Evolutionary conservation across 1,140 invertebrate species (phyloP).

Genomic region (Temnothorax nylanderi): DNA sequence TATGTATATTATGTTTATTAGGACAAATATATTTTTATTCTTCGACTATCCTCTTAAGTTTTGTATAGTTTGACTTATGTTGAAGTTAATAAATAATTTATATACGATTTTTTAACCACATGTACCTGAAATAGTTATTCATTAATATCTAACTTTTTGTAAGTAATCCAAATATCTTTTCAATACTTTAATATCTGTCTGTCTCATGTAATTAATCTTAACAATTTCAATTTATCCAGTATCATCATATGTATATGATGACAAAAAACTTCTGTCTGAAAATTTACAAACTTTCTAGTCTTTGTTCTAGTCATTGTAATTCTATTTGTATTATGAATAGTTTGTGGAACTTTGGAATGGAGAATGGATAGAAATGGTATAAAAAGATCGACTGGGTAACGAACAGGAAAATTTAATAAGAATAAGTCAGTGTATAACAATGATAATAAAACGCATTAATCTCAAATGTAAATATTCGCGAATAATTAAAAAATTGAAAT

Average conservation of each 20-base stretch:
- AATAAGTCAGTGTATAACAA: slow-evolving; percentile 18
- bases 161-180: slow-evolving; percentile 38
- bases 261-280: slow-evolving; percentile 2
- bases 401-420: slow-evolving; percentile 30
- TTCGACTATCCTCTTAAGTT: slow-evolving; percentile 16
- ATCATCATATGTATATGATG: not conserved
- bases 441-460: slow-evolving; percentile 14
- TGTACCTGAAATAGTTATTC: slow-evolving; percentile 28
- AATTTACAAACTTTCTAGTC: not conserved
- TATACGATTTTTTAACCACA: slow-evolving; percentile 18
- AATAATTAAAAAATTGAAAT: not conserved
- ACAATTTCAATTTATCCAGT: slow-evolving; percentile 25
- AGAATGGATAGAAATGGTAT: not conserved
- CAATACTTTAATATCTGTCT: slow-evolving; percentile 5
- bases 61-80: slow-evolving; percentile 36
- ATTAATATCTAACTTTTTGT: slow-evolving; percentile 34
- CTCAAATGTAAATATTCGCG: slow-evolving; percentile 32
- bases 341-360: not conserved
- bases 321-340: not conserved
- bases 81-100: slow-evolving; percentile 47
- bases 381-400: not conserved
- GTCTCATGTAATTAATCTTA: not conserved
- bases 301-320: not conserved
- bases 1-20: slow-evolving; percentile 55
- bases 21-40: slow-evolving; percentile 43